A percentile compares a stretch with the other conserved stretches of the same genome.
Conservation (phyloP, 2,888 invertebrate species). For the Pecten maximus region DNA sequence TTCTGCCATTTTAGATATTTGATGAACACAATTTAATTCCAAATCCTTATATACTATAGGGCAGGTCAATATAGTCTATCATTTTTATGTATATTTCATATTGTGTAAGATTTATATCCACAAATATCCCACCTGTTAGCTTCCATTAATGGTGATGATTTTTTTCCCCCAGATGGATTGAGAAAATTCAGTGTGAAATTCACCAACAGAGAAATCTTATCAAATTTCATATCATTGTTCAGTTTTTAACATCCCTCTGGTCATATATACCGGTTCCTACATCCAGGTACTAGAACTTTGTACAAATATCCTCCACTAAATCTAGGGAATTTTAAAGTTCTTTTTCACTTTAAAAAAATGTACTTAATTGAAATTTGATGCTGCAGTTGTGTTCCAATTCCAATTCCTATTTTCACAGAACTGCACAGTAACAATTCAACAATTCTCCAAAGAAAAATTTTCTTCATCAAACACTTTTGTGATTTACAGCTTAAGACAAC, state of each 20-base stretch:
- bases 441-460: background rate
- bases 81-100: no score
- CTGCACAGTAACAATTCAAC: background rate
- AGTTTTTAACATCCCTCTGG: background rate
- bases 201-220: background rate
- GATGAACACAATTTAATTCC: no score
- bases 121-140: slow-evolving; percentile 3
- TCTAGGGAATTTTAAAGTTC: background rate
- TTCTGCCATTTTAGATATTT: no score
- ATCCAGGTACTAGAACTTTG: background rate
- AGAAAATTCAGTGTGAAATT: background rate
- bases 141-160: background rate
- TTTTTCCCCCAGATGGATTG: no score
- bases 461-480: background rate
- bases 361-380: background rate
- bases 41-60: no score
- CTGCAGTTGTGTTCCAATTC: background rate
- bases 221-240: background rate
- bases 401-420: background rate
- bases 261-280: no score
- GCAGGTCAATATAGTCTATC: no score
- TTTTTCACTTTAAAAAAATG: background rate
- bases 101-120: no score
- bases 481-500: background rate
- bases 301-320: background rate